phyloP scores from a whole-genome alignment of 2,888 invertebrate genomes.

The Orgyia antiqua region DNA sequence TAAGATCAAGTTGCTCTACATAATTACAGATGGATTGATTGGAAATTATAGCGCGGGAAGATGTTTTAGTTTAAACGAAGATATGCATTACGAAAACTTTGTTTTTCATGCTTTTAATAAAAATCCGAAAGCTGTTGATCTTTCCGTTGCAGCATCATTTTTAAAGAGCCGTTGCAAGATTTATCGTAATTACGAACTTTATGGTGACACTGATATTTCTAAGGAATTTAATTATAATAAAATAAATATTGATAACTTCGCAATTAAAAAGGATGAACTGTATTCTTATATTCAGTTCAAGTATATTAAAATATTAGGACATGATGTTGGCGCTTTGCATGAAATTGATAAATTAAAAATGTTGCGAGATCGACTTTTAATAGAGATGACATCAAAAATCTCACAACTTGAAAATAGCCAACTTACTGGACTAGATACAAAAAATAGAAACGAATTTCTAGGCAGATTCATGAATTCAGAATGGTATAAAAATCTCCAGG shows the following conservation, averaged over 20 bases:
- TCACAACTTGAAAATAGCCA: conserved; percentile 1
- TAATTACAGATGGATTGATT: conserved; percentile 35
- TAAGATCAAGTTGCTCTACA: conserved; percentile 30
- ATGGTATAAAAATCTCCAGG: conserved; percentile 28
- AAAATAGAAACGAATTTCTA: conserved; percentile 25
- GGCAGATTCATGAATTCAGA: conserved; percentile 21
- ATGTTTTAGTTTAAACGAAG: conserved; percentile 24
- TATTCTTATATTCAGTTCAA: conserved; percentile 38
- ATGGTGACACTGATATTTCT: conserved; percentile 26
- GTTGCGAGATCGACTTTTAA: conserved; percentile 24
- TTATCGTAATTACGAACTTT: conserved; percentile 27
- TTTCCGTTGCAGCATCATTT: conserved; percentile 26
- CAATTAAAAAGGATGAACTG: conserved; percentile 25
- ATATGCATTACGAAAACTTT: conserved; percentile 27
- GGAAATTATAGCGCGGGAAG: not conserved
- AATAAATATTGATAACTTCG: conserved; percentile 30
- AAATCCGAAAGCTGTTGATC: conserved; percentile 12
- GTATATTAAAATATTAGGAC: conserved; percentile 23
- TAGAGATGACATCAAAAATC: conserved; percentile 11
- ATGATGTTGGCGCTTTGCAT: conserved; percentile 15
- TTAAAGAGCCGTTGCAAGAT: conserved; percentile 16
- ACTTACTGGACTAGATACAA: conserved; percentile 18
- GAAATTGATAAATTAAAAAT: conserved; percentile 36
- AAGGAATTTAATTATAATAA: conserved; percentile 28
- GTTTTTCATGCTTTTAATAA: conserved; percentile 22